Conservation (phyloP, 2,888 invertebrate genomes). For the Perizoma affinitatum region DNA sequence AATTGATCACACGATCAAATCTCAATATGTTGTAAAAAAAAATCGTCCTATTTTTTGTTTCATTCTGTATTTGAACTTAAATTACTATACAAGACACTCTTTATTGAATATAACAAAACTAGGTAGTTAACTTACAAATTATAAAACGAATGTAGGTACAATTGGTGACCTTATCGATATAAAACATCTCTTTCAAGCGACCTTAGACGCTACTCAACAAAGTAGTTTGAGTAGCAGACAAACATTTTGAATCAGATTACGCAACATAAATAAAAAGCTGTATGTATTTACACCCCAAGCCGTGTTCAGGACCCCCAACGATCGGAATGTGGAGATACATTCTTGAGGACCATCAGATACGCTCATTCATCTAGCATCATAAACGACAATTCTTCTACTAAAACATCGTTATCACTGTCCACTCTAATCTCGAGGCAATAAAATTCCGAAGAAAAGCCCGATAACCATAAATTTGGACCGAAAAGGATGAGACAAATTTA, state of each 20-base stretch:
- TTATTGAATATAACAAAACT: no score
- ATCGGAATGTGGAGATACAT: slow-evolving; percentile 37
- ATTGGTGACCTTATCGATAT: no score
- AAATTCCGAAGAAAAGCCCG: slow-evolving; percentile 78
- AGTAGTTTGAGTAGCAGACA: no score
- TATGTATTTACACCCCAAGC: slow-evolving; percentile 7
- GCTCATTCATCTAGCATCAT: slow-evolving; percentile 63
- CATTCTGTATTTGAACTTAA: no score
- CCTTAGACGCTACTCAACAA: no score
- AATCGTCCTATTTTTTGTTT: no score
- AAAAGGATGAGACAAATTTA: slow-evolving; percentile 84
- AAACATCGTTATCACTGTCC: slow-evolving; percentile 81
- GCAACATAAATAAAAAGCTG: slow-evolving; percentile 13
- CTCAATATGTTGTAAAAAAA: no score
- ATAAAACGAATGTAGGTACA: no score
- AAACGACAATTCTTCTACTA: slow-evolving; percentile 70
- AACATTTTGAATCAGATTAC: slow-evolving; percentile 6
- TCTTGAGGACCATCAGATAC: slow-evolving; percentile 47
- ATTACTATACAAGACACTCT: no score
- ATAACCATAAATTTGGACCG: slow-evolving; percentile 82
- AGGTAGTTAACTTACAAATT: no score
- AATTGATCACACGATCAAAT: no score
- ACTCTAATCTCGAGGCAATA: slow-evolving; percentile 80
- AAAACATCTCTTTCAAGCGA: no score
- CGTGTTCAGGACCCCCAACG: slow-evolving; percentile 30